Evolutionary conservation across 2,888 invertebrate species (phyloP).

Genomic region (Diabrotica balteata): DNA sequence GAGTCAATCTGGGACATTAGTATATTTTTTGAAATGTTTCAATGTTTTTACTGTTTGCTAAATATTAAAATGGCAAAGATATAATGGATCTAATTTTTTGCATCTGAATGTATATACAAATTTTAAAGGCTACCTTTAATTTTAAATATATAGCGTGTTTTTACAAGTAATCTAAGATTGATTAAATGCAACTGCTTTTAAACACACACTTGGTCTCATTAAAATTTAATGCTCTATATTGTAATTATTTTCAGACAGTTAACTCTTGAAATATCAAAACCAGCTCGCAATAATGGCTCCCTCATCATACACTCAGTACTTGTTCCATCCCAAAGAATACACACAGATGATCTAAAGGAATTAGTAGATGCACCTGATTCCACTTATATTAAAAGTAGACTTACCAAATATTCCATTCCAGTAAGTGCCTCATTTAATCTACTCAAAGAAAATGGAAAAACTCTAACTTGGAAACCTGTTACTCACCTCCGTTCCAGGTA

Average conservation of each 20-base stretch:
- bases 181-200: neutral
- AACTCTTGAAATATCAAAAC: conserved; percentile 72
- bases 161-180: conserved; percentile 2
- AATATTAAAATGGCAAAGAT: too few species aligned
- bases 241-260: conserved; percentile 64
- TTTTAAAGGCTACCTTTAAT: too few species aligned
- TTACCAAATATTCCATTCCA: conserved; percentile 79
- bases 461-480: conserved; percentile 63
- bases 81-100: too few species aligned
- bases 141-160: neutral
- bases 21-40: too few species aligned
- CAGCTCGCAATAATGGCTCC: conserved; percentile 84
- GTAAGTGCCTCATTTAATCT: conserved; percentile 78
- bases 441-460: conserved; percentile 62
- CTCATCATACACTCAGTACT: conserved; percentile 79
- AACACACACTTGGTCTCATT: too few species aligned
- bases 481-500: conserved; percentile 74
- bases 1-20: too few species aligned
- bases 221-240: too few species aligned
- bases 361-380: conserved; percentile 68
- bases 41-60: too few species aligned
- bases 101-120: too few species aligned
- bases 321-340: conserved; percentile 66
- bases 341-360: conserved; percentile 65
- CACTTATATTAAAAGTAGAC: conserved; percentile 68